Conservation (phyloP, 2,113 vertebrate genomes). For the Misgurnus mizolepis region DNA sequence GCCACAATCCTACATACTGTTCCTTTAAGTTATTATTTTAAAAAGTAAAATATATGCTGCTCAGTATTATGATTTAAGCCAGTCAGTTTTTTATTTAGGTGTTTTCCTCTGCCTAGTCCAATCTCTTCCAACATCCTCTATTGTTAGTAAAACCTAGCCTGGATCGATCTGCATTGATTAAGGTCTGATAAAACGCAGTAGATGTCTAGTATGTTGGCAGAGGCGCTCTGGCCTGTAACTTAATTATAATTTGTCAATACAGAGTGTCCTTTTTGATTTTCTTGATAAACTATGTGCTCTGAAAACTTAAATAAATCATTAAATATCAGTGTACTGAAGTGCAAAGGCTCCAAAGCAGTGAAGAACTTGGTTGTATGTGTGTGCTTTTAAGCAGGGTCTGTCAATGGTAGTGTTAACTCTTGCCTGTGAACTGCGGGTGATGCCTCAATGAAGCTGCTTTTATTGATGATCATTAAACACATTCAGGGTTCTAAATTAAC, state of each 20-base stretch:
- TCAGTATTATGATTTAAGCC: too few relatives aligned
- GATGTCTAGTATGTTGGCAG: constrained; percentile 47
- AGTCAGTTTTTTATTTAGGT: too few relatives aligned
- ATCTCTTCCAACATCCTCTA: constrained; percentile 14
- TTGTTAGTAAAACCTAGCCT: constrained; percentile 52
- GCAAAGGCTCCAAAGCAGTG: not conserved
- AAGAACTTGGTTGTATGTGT: constrained; percentile 46
- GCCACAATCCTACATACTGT: too few relatives aligned
- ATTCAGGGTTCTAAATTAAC: too few relatives aligned
- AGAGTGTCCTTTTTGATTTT: constrained; percentile 36
- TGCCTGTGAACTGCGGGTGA: constrained; percentile 7
- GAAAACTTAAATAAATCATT: not conserved
- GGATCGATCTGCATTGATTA: constrained; percentile 51
- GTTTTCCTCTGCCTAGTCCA: not conserved
- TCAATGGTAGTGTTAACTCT: constrained; percentile 38
- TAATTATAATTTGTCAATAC: constrained; percentile 60
- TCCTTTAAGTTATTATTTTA: too few relatives aligned
- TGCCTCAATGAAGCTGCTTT: constrained; percentile 27
- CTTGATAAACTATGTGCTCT: constrained; percentile 9
- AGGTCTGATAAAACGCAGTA: constrained; percentile 51
- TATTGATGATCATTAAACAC: constrained; percentile 38
- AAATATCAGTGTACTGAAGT: not conserved
- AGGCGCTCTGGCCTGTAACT: constrained; percentile 57
- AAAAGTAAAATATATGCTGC: too few relatives aligned
- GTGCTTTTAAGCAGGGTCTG: not conserved